Percentiles rank a stretch among this genome's conserved stretches.
These are phyloP conservation scores for Psophia crepitans DNA, from an alignment of 2,113 vertebrate genomes.

Conservation along the genomic window DNA sequence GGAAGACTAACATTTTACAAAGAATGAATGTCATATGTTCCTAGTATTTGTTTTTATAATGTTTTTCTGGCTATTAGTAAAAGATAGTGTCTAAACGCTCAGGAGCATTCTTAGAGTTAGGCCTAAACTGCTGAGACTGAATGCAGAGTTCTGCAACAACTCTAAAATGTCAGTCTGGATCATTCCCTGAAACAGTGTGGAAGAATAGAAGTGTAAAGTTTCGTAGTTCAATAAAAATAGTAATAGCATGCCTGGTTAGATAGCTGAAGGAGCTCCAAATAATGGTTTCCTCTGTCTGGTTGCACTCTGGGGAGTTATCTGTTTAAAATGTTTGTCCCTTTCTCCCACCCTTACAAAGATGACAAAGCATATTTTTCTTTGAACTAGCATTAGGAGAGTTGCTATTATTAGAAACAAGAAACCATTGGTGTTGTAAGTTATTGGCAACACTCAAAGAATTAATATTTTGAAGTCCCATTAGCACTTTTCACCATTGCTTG, in stretches of 20 bases:
- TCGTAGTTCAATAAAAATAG: background rate
- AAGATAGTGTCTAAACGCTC: background rate
- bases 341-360: constrained; percentile 3
- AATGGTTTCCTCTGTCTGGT: background rate
- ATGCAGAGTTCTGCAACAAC: background rate
- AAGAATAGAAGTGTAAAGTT: background rate
- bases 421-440: background rate
- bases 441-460: background rate
- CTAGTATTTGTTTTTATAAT: background rate
- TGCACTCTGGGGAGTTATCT: background rate
- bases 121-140: background rate
- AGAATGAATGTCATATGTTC: background rate
- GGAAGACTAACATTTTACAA: background rate
- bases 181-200: fast-evolving
- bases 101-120: background rate
- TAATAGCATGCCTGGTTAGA: background rate
- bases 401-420: background rate
- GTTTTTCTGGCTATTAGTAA: background rate
- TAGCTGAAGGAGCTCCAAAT: background rate
- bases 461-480: background rate
- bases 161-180: background rate
- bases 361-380: constrained; percentile 43
- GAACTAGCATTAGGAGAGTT: background rate
- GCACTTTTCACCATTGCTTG: background rate
- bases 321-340: background rate